Evolutionary conservation across 2,797 vertebrate species (phyloP), one percentile per base, ranked within the genome.

Genomic region (Sebastes glaucus): DNA sequence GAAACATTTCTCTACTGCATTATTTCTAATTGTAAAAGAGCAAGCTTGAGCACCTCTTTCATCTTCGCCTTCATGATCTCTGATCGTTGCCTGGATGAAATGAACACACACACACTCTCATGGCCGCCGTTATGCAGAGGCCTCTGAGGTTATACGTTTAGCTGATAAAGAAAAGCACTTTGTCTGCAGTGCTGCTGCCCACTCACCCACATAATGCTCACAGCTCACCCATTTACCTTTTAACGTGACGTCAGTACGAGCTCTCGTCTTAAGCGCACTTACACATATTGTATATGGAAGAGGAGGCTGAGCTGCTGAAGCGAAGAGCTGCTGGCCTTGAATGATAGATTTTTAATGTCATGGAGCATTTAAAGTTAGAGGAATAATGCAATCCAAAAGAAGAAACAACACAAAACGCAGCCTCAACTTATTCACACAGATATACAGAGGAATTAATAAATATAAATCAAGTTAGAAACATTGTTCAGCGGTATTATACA

Each of bases 121-220:
- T 2, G 5, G n/a, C 27, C 59, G 35, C 25, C 11, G 5, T 52
- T 61, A 59, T 63, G 55, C 67, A 57, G 70, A 72, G 67, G 42
- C 57, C 71, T 87, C 62, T 57, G 65, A 84, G 70, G 65, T 80
- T 79, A 68, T 71, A 69, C 33, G 46, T 82, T 75, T 74, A 81
- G 60, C 60, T 62, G 67, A 71, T 82, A 61, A 81, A 86, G 77
- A 85, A 88, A 89, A 88, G 84, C 88, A 89, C 87, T 89, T 88
- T 84, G 82, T 83, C 63, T 83, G 74, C 35, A 2, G 53, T 30
- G 72, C 78, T 67, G 73, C 77, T 87, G 83, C 81, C 72, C 73
- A 73, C 84, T 86, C 87, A 69, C 67, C 76, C 84, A 77, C 82
- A 80, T 80, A 80, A 88, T 76, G 63, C 78, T 83, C 72, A 60